Conservation (phyloP, 2,797 vertebrate genomes). For the Alauda arvensis region DNA sequence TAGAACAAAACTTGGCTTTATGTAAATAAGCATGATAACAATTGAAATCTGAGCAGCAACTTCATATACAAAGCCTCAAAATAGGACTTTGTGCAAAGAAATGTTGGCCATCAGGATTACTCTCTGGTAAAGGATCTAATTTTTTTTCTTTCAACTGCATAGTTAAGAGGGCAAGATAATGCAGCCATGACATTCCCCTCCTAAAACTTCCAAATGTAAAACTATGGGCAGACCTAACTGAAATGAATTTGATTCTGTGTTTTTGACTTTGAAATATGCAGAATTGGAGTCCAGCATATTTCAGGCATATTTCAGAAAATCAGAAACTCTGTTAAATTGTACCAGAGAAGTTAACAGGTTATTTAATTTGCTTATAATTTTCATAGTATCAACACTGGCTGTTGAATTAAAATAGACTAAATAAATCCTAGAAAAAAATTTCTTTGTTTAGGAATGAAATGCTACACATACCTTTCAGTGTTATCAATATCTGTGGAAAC, state of each 20-base stretch:
- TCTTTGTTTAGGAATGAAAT: background rate
- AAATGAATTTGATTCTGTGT: background rate
- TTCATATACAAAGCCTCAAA: background rate
- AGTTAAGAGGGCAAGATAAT: background rate
- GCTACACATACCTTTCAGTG: slow-evolving; percentile 83
- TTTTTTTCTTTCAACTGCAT: background rate
- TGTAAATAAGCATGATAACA: background rate
- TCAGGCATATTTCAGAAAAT: background rate
- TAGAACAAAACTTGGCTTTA: background rate
- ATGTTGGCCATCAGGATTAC: background rate
- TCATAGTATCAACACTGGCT: background rate
- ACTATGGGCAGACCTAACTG: background rate
- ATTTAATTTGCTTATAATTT: background rate
- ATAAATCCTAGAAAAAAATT: background rate
- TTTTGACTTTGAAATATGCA: background rate
- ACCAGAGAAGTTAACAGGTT: background rate
- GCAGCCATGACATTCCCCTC: background rate
- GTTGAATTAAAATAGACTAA: background rate
- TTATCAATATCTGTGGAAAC: slow-evolving; percentile 94
- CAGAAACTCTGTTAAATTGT: background rate
- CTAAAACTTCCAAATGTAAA: background rate
- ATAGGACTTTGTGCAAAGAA: background rate
- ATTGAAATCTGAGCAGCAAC: background rate
- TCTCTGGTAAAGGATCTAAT: background rate
- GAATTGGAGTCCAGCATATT: background rate